A percentile compares a stretch with the other conserved stretches of the same genome.
These are phyloP conservation scores for Australoheros scitulus DNA, from an alignment of 2,113 vertebrate species.

Conservation along the genomic window DNA sequence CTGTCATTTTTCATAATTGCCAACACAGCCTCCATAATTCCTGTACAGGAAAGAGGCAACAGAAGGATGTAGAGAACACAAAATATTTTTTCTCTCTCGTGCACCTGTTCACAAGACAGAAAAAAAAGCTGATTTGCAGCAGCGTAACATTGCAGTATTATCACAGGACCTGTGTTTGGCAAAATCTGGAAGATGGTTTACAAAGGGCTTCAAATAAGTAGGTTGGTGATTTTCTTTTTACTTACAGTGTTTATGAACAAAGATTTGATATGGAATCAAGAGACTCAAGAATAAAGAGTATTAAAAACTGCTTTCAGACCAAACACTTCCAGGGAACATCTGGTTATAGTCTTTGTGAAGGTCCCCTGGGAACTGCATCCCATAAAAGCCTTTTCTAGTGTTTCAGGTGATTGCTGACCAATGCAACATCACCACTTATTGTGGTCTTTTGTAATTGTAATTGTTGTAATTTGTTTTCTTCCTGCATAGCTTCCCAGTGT, in stretches of 20 bases:
- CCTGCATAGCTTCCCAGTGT: background rate
- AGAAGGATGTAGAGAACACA: background rate
- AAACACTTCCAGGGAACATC: background rate
- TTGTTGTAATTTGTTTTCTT: background rate
- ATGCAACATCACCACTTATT: background rate
- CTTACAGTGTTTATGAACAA: background rate
- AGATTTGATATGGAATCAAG: too few relatives aligned
- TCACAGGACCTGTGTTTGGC: background rate
- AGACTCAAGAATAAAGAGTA: too few relatives aligned
- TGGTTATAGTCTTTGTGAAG: background rate
- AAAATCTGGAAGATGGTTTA: background rate
- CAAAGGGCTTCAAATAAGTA: background rate
- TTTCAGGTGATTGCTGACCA: background rate
- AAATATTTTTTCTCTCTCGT: background rate
- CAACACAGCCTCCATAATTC: too few relatives aligned
- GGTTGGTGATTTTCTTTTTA: background rate
- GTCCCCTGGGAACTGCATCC: background rate
- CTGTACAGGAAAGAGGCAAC: background rate
- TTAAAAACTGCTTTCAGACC: background rate
- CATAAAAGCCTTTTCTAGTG: background rate
- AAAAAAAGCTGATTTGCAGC: background rate
- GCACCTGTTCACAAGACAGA: background rate
- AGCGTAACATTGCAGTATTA: too few relatives aligned
- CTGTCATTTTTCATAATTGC: background rate
- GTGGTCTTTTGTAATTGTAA: background rate